A percentile compares a stretch with the other conserved stretches of the same genome.
Conservation (phyloP, 2,888 invertebrate species). For the Didymodactylos carnosus region DNA sequence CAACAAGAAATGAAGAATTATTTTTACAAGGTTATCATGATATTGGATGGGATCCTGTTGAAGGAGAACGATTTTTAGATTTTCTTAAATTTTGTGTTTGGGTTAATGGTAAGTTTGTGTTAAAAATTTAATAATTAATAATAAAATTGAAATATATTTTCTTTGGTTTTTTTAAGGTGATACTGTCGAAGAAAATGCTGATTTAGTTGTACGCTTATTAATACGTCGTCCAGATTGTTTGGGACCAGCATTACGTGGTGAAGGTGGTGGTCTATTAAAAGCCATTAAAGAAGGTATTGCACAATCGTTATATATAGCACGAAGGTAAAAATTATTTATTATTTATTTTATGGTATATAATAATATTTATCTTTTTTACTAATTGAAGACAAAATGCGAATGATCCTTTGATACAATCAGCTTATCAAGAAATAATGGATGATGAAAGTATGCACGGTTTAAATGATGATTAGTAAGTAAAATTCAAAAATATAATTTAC, state of each 20-base stretch:
- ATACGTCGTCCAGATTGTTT: constrained; percentile 94
- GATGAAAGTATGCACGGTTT: neutral
- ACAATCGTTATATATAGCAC: constrained; percentile 29
- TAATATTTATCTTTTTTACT: no score
- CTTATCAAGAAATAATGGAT: neutral
- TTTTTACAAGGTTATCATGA: constrained; percentile 95
- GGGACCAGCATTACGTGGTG: constrained; percentile 86
- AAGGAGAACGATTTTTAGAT: constrained; percentile 84
- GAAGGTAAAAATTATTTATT: no score
- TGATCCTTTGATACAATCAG: neutral
- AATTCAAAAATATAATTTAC: neutral
- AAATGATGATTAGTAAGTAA: neutral
- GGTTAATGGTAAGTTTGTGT: constrained; percentile 43
- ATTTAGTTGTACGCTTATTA: constrained; percentile 82
- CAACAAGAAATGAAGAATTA: constrained; percentile 93
- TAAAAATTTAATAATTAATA: neutral
- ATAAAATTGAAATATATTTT: no score
- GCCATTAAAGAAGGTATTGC: constrained; percentile 93
- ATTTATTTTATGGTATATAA: no score
- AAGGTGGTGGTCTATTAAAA: constrained; percentile 81
- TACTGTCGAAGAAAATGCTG: constrained; percentile 98
- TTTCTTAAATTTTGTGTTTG: constrained; percentile 94
- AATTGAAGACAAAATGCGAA: neutral
- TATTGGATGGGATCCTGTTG: constrained; percentile 99
- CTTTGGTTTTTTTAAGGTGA: constrained; percentile 44